phyloP scores from a whole-genome alignment of 2,113 vertebrate genomes.

The Asarcornis scutulata region DNA sequence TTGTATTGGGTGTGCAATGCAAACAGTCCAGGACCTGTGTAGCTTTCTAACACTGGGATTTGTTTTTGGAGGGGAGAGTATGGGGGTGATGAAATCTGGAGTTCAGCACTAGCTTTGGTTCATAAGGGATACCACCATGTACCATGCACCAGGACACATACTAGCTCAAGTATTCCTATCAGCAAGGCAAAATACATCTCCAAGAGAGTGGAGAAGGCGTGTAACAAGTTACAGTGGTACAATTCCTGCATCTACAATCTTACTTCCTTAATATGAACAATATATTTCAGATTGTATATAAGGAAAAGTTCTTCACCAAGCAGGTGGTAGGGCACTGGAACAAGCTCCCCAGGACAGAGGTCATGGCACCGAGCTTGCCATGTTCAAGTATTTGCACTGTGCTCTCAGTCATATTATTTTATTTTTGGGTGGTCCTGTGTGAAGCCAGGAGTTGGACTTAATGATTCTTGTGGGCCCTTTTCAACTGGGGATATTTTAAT shows the following conservation, averaged over 20 bases:
- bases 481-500: background rate
- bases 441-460: background rate
- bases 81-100: background rate
- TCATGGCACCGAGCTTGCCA: background rate
- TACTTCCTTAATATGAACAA: background rate
- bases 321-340: background rate
- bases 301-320: background rate
- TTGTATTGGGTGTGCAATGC: background rate
- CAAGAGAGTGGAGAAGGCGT: background rate
- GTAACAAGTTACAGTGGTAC: background rate
- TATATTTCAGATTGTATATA: background rate
- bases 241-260: background rate
- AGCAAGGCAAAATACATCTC: background rate
- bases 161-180: background rate
- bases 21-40: background rate
- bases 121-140: rapidly evolving
- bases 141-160: background rate
- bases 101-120: background rate
- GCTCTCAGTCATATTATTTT: background rate
- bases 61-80: background rate
- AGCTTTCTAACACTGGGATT: background rate
- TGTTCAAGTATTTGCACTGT: background rate
- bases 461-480: background rate
- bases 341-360: background rate
- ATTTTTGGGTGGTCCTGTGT: background rate